Evolutionary conservation across 2,113 vertebrate species (phyloP).

Genomic region (Poeciliopsis retropinna): DNA sequence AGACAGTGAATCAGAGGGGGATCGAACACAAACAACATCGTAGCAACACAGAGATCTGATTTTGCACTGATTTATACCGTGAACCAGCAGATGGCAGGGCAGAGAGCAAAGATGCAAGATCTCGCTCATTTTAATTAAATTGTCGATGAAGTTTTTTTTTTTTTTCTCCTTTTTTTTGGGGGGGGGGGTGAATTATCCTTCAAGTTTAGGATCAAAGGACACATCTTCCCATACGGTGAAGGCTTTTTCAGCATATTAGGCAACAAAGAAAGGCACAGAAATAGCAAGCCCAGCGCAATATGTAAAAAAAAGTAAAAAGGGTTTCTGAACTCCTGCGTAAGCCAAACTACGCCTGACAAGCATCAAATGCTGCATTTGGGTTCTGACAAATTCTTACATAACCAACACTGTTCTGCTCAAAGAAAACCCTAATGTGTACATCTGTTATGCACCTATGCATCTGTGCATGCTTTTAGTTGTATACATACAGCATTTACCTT

Average conservation of each 20-base stretch:
- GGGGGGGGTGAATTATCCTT: slow-evolving; percentile 59
- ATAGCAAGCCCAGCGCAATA: slow-evolving; percentile 41
- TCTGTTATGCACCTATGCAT: slow-evolving; percentile 18
- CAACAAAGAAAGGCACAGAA: slow-evolving; percentile 70
- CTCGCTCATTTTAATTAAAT: slow-evolving; percentile 74
- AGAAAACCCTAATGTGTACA: slow-evolving; percentile 22
- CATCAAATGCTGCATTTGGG: slow-evolving; percentile 44
- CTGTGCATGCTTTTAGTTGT: slow-evolving; percentile 32
- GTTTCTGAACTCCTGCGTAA: slow-evolving; percentile 53
- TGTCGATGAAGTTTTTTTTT: slow-evolving; percentile 44
- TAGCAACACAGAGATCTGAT: slow-evolving; percentile 22
- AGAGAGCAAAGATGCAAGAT: slow-evolving; percentile 34
- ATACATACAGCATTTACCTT: slow-evolving; percentile 55
- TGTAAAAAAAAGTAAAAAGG: slow-evolving; percentile 37
- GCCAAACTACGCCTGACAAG: slow-evolving; percentile 61
- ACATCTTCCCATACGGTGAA: slow-evolving; percentile 60
- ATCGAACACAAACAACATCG: slow-evolving; percentile 14
- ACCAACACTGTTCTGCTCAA: slow-evolving; percentile 21
- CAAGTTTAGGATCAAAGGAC: slow-evolving; percentile 77
- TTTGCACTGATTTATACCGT: slow-evolving; percentile 26
- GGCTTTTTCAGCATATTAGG: slow-evolving; percentile 54
- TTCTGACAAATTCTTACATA: slow-evolving; percentile 43
- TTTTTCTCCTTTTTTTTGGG: slow-evolving; percentile 19
- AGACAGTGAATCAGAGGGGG: slow-evolving; percentile 32
- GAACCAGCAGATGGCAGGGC: slow-evolving; percentile 49